These are phyloP conservation scores for Isichthys henryi DNA, from an alignment of 2,113 vertebrate genomes.

Conservation along the genomic window DNA sequence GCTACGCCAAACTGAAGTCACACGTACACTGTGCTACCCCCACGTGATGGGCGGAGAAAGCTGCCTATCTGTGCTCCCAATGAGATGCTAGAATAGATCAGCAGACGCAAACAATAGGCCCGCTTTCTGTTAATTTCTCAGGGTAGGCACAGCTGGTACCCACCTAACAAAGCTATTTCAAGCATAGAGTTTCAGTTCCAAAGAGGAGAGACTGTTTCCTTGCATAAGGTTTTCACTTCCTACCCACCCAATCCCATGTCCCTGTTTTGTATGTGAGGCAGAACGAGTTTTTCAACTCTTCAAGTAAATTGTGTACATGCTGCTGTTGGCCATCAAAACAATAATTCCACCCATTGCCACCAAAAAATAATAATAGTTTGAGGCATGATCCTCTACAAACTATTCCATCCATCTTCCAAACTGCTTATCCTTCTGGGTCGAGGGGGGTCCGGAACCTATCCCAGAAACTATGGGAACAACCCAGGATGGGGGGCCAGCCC, in stretches of 20 bases:
- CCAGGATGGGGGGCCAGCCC: too few species aligned
- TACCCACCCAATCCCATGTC: background rate
- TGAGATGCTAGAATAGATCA: background rate
- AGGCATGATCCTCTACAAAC: background rate
- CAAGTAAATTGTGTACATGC: background rate
- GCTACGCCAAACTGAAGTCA: constrained; percentile 23
- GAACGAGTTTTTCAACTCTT: background rate
- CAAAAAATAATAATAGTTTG: background rate
- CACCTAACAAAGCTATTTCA: background rate
- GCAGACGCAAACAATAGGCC: constrained; percentile 6
- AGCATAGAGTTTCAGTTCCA: background rate
- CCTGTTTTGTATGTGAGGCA: background rate
- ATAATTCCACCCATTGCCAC: background rate
- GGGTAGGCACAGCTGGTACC: background rate
- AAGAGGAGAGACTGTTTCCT: background rate
- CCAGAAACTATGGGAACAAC: too few species aligned
- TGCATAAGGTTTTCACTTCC: background rate
- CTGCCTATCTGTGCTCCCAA: background rate
- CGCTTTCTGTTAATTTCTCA: background rate
- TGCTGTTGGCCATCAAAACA: background rate
- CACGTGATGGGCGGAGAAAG: constrained; percentile 38
- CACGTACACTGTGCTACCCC: constrained; percentile 30
- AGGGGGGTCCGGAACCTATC: too few species aligned
- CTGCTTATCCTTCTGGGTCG: too few species aligned
- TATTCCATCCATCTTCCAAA: background rate